Evolutionary conservation across 2,113 vertebrate species (phyloP).

Genomic region (Vidua chalybeata): DNA sequence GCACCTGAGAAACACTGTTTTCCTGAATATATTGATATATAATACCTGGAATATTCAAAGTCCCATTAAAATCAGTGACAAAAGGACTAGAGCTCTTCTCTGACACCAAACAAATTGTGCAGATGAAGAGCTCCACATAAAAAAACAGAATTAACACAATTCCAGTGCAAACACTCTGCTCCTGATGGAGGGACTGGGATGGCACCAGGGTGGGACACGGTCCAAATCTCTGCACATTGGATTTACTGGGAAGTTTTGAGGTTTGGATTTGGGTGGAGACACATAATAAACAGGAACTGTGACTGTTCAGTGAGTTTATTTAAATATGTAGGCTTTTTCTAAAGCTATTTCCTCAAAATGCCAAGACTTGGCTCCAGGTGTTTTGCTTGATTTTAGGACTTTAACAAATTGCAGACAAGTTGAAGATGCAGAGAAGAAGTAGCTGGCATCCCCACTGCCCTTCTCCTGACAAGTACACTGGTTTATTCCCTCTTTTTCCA

Average conservation of each 20-base stretch:
- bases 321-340: neutral
- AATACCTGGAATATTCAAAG: neutral
- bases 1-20: neutral
- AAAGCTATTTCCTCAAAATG: neutral
- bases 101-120: neutral
- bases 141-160: neutral
- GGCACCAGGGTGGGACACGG: neutral
- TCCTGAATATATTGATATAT: neutral
- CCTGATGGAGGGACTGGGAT: neutral
- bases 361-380: neutral
- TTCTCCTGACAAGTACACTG: neutral
- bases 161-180: neutral
- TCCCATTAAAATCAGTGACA: neutral
- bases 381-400: neutral
- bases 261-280: neutral
- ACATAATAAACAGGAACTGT: neutral
- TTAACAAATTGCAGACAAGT: neutral
- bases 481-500: neutral
- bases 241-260: neutral
- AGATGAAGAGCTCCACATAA: neutral
- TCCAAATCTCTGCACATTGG: rapidly evolving
- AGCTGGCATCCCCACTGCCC: neutral
- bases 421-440: neutral
- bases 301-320: neutral
- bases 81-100: neutral